Base-by-base conservation (phyloP, 2,113 vertebrate genomes). In the Oreotrochilus melanogaster region DNA sequence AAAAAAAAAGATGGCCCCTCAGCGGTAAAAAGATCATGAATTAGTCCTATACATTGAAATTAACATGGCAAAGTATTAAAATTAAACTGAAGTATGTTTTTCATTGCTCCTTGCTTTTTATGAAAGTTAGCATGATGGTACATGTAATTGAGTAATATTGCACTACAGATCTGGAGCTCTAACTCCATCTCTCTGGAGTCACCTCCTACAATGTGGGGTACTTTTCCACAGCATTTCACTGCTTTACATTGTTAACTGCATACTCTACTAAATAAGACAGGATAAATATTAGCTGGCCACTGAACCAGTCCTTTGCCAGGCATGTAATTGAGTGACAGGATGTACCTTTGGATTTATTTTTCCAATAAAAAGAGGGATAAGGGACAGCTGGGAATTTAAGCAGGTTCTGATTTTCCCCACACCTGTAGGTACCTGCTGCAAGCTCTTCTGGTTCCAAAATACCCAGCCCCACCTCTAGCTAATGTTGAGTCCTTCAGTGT, bases 1-100 rank as follows among this genome's bases (percentile, higher is more conserved):
- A 97, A 97, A 95, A 91, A 88, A 96, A 43, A 95, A 97, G 95
- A 95, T 96, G 95, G 78, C 10, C 67, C 54, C 58, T 83, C 42
- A 86, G 72, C 74, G 58, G 39, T 31, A 91, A 97, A 96, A 89
- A 92, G 39, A 94, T 76, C 9, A 61, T 95, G 95, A 95, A 92
- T 96, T 96, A 95, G 69, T 58, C 18, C 91, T 88, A 78, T 79
- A 73, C 70, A 93, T 88, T 88, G 82, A 96, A 96, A 95, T 88
- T 84, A 95, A 87, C 45, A 21, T 47, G 45, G 30, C 10, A 88
- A 95, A 95, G 86, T 95, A 92, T 78, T 83, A 86, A 91, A 95
- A 67, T 92, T 9, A 80, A 93, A 78, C 33, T 7, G 2, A 72
- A 91, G 64, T 70, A 30, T 22, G 42, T 90, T 96, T 92, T 71